Conservation (phyloP, 64 coral and sea anemone genomes). For the Montipora sp. region DNA sequence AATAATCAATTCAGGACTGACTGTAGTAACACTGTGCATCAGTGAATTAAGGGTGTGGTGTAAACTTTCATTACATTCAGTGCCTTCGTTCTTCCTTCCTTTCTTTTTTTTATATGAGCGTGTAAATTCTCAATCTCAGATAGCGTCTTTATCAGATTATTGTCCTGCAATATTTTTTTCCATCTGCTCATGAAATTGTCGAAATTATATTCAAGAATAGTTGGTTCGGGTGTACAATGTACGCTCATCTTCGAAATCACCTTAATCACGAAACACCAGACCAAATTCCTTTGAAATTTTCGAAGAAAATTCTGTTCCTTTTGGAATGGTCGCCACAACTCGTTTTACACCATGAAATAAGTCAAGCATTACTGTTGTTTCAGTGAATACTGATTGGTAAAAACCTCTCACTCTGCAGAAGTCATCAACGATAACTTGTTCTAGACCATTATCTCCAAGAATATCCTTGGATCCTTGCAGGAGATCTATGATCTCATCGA, state of each 20-base stretch:
- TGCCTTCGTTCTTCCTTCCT: not conserved
- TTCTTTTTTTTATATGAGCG: not conserved
- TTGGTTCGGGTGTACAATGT: constrained; percentile 8
- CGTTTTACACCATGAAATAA: constrained; percentile 61
- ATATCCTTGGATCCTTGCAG: constrained; percentile 37
- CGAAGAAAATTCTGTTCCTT: not conserved
- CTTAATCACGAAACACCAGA: constrained; percentile 36
- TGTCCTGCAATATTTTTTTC: not conserved
- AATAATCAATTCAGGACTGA: constrained; percentile 7
- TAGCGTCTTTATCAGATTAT: not conserved
- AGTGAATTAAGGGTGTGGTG: constrained; percentile 5
- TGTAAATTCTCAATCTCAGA: not conserved
- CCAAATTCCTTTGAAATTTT: constrained; percentile 57
- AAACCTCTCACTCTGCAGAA: not conserved
- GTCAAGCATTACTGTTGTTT: constrained; percentile 1
- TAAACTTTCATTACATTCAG: not conserved
- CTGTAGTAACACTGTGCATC: not conserved
- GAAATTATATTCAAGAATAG: constrained; percentile 46
- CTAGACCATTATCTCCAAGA: not conserved
- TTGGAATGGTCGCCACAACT: constrained; percentile 33
- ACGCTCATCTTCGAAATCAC: constrained; percentile 13
- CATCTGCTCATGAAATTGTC: constrained; percentile 30
- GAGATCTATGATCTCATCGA: constrained; percentile 62
- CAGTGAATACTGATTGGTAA: constrained; percentile 16
- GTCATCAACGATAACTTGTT: constrained; percentile 44